Evolutionary conservation across 2,797 vertebrate species (phyloP).

Genomic region (Pangasius sanitwongsei): DNA sequence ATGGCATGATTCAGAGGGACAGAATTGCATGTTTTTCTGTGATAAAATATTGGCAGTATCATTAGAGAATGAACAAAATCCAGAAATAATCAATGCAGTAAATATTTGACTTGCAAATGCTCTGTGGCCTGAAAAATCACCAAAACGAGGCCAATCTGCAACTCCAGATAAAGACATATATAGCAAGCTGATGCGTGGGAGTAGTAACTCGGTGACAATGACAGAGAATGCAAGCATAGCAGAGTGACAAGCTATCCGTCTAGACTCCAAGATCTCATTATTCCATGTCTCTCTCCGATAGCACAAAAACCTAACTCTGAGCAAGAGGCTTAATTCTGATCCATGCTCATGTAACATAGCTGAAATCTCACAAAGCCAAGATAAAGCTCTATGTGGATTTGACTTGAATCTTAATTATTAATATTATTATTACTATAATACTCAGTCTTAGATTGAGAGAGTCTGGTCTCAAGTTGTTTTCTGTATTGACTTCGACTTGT

Average conservation of each 20-base stretch:
- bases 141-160: slow-evolving; percentile 20
- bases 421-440: not conserved
- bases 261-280: slow-evolving; percentile 74
- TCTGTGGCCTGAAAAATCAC: not conserved
- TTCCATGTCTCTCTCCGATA: slow-evolving; percentile 74
- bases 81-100: not conserved
- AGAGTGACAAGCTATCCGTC: slow-evolving; percentile 77
- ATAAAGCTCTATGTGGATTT: not conserved
- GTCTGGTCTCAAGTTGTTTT: not conserved
- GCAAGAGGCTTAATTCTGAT: slow-evolving; percentile 35
- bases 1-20: not conserved
- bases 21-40: not conserved
- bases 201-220: slow-evolving; percentile 67
- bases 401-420: slow-evolving; percentile 11
- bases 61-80: not conserved
- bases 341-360: slow-evolving; percentile 12
- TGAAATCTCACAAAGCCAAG: not conserved
- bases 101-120: not conserved
- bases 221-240: slow-evolving; percentile 65
- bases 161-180: slow-evolving; percentile 33
- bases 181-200: slow-evolving; percentile 1
- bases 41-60: not conserved
- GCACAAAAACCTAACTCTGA: not conserved
- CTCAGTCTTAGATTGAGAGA: not conserved
- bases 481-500: not conserved